These are phyloP conservation scores for Microtus pennsylvanicus DNA, from an alignment of 2,113 vertebrate species.

Conservation along the genomic window DNA sequence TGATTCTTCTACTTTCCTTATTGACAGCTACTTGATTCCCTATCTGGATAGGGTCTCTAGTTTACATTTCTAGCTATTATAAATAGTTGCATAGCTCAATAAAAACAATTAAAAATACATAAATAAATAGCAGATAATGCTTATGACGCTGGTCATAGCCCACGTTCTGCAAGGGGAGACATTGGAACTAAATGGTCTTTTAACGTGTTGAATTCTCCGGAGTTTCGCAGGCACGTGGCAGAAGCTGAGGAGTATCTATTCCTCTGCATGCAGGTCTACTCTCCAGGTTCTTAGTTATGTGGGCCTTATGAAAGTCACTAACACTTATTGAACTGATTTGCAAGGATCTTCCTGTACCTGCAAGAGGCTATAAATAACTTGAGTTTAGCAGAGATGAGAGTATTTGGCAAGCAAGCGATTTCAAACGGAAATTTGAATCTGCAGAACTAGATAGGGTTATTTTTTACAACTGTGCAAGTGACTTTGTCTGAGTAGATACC, in stretches of 20 bases:
- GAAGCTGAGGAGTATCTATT: not conserved
- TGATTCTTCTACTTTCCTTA: not conserved
- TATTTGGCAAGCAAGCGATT: not conserved
- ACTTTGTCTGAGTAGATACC: not conserved
- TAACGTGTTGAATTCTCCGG: not conserved
- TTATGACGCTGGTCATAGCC: not conserved
- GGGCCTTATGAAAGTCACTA: not conserved
- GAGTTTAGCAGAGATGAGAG: not conserved
- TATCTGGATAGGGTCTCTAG: not conserved
- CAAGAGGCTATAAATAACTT: not conserved
- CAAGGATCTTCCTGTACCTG: not conserved
- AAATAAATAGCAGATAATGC: not conserved
- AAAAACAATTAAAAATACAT: too few species aligned
- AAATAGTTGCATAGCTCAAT: not conserved
- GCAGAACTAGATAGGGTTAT: not conserved
- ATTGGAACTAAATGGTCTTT: not conserved
- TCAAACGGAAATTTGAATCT: slow-evolving; percentile 27
- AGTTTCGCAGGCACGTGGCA: not conserved
- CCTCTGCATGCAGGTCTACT: not conserved
- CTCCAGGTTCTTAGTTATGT: not conserved
- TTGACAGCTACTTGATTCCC: not conserved
- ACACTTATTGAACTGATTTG: not conserved
- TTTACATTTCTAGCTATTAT: not conserved
- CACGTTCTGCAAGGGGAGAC: not conserved
- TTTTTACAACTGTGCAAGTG: not conserved